Percentiles rank a stretch among this genome's conserved stretches.
These are phyloP conservation scores for Trilocha varians DNA, from an alignment of 2,888 invertebrate genomes.

Conservation along the genomic window DNA sequence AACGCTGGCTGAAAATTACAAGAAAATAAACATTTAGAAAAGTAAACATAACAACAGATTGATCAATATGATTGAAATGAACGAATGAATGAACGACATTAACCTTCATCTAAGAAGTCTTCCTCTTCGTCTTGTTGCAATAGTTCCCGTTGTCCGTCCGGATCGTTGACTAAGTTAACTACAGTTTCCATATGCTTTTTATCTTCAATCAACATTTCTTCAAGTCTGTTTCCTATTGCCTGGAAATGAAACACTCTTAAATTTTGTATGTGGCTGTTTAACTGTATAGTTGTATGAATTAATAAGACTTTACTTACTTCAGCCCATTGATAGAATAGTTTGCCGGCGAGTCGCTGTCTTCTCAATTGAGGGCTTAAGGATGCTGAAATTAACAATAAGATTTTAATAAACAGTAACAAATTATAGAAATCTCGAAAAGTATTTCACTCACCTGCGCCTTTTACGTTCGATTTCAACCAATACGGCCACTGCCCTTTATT, in stretches of 20 bases:
- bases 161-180: constrained; percentile 79
- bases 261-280: too few relatives aligned
- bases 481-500: constrained; percentile 99
- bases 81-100: neutral
- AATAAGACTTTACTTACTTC: constrained; percentile 72
- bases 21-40: constrained; percentile 3
- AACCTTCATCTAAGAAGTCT: constrained; percentile 97
- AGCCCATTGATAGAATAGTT: constrained; percentile 98
- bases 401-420: too few relatives aligned
- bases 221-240: constrained; percentile 89
- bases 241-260: too few relatives aligned
- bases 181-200: constrained; percentile 80
- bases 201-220: constrained; percentile 91
- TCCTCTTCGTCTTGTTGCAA: constrained; percentile 93
- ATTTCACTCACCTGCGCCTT: constrained; percentile 43
- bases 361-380: constrained; percentile 56
- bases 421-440: neutral
- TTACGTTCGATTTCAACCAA: constrained; percentile 92
- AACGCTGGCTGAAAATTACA: constrained; percentile 73
- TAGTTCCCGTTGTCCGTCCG: constrained; percentile 84
- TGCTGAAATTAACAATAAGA: constrained; percentile 24
- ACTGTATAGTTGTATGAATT: neutral
- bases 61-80: neutral
- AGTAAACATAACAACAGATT: neutral
- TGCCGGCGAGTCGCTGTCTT: constrained; percentile 86